Conservation (phyloP, 2,888 invertebrate genomes). For the Aelia acuminata region DNA sequence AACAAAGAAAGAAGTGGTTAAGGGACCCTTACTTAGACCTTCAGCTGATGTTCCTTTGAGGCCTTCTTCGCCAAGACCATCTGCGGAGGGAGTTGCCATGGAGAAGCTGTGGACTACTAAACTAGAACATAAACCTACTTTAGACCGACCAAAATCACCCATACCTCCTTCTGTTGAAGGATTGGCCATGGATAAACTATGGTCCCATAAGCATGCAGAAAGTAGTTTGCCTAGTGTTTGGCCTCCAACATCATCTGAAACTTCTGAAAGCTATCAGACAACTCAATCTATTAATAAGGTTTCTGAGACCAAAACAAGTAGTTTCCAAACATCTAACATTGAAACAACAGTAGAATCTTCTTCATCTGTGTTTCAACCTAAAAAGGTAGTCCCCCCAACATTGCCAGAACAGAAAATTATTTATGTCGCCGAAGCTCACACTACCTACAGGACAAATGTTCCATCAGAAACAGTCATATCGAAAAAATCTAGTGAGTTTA, state of each 20-base stretch:
- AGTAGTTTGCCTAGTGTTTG: conserved; percentile 62
- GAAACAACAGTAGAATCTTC: conserved; percentile 9
- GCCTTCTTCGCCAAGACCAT: conserved; percentile 73
- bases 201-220: conserved; percentile 67
- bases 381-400: conserved; percentile 35
- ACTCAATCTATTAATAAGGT: conserved; percentile 38
- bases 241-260: conserved; percentile 65
- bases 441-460: conserved; percentile 70
- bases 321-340: conserved; percentile 31
- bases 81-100: conserved; percentile 77
- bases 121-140: conserved; percentile 63
- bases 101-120: conserved; percentile 76
- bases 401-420: conserved; percentile 67
- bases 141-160: conserved; percentile 68
- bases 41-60: conserved; percentile 69
- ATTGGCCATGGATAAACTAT: conserved; percentile 69
- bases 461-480: conserved; percentile 63
- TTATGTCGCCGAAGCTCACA: conserved; percentile 70
- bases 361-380: conserved; percentile 51
- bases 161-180: conserved; percentile 69
- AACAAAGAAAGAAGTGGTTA: conserved; percentile 50
- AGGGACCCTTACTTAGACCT: conserved; percentile 69
- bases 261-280: conserved; percentile 39
- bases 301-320: conserved; percentile 16
- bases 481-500: conserved; percentile 67